A percentile compares a stretch with the other conserved stretches of the same genome.
Evolutionary conservation across 2,797 vertebrate species (phyloP).

Genomic region (Apodemus agrarius): DNA sequence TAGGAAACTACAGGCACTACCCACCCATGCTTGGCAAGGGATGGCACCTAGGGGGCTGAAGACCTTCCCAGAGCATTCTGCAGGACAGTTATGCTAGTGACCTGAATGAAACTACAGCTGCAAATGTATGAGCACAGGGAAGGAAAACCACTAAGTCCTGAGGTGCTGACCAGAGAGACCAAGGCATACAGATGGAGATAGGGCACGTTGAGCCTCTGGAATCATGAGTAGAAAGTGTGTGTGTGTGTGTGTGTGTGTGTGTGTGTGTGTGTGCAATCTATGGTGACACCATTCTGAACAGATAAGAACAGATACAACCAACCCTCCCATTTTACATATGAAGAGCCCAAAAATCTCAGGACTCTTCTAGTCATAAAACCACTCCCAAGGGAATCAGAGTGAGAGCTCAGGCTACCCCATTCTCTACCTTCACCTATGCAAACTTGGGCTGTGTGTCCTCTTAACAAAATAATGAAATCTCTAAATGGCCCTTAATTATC

Average conservation of each 20-base stretch:
- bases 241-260: background rate
- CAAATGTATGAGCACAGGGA: background rate
- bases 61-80: background rate
- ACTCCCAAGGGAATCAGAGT: background rate
- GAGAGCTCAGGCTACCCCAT: background rate
- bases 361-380: background rate
- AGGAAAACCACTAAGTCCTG: background rate
- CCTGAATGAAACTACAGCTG: background rate
- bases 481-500: constrained; percentile 85
- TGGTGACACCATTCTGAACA: background rate
- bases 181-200: background rate
- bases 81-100: background rate
- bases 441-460: constrained; percentile 49
- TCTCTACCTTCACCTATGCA: background rate
- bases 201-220: background rate
- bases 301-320: background rate
- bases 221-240: background rate
- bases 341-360: background rate
- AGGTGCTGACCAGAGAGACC: background rate
- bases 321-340: background rate
- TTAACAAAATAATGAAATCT: constrained; percentile 81
- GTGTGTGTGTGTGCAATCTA: background rate
- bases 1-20: background rate
- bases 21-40: background rate
- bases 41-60: background rate